These are phyloP conservation scores for Tetraneura akinire DNA, from an alignment of 1,140 invertebrate species.

Conservation along the genomic window DNA sequence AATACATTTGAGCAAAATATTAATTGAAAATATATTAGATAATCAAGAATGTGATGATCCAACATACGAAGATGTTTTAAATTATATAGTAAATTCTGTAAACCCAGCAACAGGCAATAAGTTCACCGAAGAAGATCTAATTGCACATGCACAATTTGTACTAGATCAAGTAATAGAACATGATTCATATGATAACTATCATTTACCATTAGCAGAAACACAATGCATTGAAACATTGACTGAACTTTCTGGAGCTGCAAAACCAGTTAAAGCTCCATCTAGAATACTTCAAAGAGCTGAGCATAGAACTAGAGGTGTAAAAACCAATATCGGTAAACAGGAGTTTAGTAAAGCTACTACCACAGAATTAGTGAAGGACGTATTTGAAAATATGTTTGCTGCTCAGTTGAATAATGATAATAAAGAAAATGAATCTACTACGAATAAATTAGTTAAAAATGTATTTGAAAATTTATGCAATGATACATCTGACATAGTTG, in stretches of 20 bases:
- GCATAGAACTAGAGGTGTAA: slow-evolving; percentile 59
- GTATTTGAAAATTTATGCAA: slow-evolving; percentile 68
- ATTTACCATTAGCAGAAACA: slow-evolving; percentile 71
- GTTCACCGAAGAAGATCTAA: slow-evolving; percentile 75
- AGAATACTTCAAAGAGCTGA: slow-evolving; percentile 65
- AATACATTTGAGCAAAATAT: slow-evolving; percentile 77
- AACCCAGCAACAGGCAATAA: slow-evolving; percentile 65
- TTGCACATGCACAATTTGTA: slow-evolving; percentile 81
- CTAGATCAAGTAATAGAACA: slow-evolving; percentile 80
- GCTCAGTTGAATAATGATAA: slow-evolving; percentile 69
- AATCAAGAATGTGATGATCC: slow-evolving; percentile 66
- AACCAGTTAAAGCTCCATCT: not conserved
- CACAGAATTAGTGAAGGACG: slow-evolving; percentile 73
- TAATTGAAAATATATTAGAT: slow-evolving; percentile 78
- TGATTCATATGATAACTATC: slow-evolving; percentile 66
- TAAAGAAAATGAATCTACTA: slow-evolving; percentile 62
- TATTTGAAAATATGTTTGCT: slow-evolving; percentile 82
- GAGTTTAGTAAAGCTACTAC: slow-evolving; percentile 77
- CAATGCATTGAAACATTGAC: slow-evolving; percentile 78
- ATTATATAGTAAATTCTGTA: slow-evolving; percentile 62
- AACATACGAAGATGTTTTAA: slow-evolving; percentile 78
- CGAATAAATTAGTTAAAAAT: slow-evolving; percentile 65
- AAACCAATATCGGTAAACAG: slow-evolving; percentile 57
- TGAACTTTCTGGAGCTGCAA: slow-evolving; percentile 74
- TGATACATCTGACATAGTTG: slow-evolving; percentile 64